Evolutionary conservation across 92 coral and sea anemone species (phyloP).

Genomic region (Porites rus): DNA sequence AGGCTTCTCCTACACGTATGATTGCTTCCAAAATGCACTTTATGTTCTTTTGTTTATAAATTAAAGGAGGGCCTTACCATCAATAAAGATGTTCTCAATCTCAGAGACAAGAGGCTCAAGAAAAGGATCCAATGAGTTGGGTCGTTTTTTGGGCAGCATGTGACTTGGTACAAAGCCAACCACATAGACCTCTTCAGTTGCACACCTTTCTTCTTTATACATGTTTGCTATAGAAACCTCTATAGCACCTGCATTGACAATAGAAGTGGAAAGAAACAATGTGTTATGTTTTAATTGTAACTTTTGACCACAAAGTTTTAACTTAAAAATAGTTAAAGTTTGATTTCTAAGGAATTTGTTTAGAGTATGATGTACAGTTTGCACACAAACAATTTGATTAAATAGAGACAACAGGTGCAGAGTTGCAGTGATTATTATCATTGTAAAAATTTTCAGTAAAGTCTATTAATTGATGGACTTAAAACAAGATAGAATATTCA

Average conservation of each 20-base stretch:
- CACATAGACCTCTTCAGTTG: slow-evolving; percentile 62
- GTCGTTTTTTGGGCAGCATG: slow-evolving; percentile 63
- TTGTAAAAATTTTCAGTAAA: not conserved
- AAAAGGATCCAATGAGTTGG: slow-evolving; percentile 67
- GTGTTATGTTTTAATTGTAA: not conserved
- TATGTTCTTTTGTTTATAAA: no score
- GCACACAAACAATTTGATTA: not conserved
- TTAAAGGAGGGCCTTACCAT: slow-evolving; percentile 12
- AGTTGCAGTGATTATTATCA: not conserved
- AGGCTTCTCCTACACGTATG: no score
- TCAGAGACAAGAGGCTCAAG: slow-evolving; percentile 64
- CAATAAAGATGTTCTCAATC: slow-evolving; percentile 55
- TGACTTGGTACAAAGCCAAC: slow-evolving; percentile 69
- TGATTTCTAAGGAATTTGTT: not conserved
- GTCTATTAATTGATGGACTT: not conserved
- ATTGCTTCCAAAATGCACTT: no score
- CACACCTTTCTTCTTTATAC: slow-evolving; percentile 41
- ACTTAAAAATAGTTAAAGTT: not conserved
- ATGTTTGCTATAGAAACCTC: slow-evolving; percentile 57
- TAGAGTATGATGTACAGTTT: not conserved
- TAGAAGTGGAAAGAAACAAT: slow-evolving; percentile 5
- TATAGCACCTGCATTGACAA: slow-evolving; percentile 48
- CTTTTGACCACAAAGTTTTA: not conserved
- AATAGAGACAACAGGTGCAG: not conserved
- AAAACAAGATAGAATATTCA: not conserved